Percentiles rank a stretch among this genome's conserved stretches.
These are phyloP conservation scores for Nothobranchius kuhntae DNA, from an alignment of 2,113 vertebrate genomes.

Conservation along the genomic window DNA sequence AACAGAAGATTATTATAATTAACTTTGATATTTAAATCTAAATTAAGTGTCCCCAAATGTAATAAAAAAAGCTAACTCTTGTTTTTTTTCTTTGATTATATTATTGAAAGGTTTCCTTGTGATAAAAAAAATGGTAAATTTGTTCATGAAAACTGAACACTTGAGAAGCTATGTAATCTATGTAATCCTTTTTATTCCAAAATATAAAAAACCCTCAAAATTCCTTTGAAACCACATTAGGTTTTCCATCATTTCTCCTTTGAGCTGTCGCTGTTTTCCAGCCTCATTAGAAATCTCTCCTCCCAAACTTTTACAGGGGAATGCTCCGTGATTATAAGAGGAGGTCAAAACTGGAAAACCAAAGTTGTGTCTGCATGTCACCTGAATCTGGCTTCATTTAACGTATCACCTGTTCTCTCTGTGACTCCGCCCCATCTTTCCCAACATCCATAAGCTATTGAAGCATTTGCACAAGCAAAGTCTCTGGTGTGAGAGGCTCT, in stretches of 20 bases:
- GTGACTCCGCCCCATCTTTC: conserved; percentile 3
- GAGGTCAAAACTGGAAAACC: conserved; percentile 76
- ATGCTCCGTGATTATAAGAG: conserved; percentile 26
- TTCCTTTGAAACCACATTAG: conserved; percentile 16
- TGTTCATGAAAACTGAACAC: conserved; percentile 17
- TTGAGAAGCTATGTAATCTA: conserved; percentile 9
- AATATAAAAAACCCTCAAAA: not conserved
- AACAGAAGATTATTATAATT: not conserved
- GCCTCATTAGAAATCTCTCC: conserved; percentile 6
- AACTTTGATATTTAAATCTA: too few relatives aligned
- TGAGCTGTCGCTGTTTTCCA: conserved; percentile 22
- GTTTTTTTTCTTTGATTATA: not conserved
- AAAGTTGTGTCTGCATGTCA: conserved; percentile 44
- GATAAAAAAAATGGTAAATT: conserved; percentile 20
- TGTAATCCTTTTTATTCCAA: conserved; percentile 26
- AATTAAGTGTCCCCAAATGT: too few relatives aligned
- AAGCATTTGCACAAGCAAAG: conserved; percentile 11
- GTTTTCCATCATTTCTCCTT: conserved; percentile 45
- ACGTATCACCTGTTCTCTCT: conserved; percentile 36
- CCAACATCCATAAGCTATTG: conserved; percentile 24
- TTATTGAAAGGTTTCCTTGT: conserved; percentile 10
- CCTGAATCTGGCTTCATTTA: conserved; percentile 40
- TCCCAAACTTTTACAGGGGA: conserved; percentile 35
- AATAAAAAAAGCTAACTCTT: too few relatives aligned
- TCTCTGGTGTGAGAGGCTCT: conserved; percentile 52